Conservation (phyloP, 2,888 invertebrate species). For the Drymonia ruficornis region DNA sequence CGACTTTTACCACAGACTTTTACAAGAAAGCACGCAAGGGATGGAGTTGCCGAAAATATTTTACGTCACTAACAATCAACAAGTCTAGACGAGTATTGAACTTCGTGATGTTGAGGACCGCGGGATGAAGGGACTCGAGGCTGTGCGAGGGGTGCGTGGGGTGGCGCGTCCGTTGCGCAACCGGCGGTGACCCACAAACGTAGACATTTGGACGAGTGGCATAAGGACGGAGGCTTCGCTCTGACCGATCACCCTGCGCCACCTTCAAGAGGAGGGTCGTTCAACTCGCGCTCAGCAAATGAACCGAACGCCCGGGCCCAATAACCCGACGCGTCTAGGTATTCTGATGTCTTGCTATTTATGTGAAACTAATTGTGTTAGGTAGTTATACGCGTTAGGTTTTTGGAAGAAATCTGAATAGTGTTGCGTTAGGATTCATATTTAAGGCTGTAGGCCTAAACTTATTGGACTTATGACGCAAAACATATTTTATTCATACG, state of each 20-base stretch:
- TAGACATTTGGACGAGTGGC: slow-evolving; percentile 59
- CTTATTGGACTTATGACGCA: no score
- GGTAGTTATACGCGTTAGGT: neutral
- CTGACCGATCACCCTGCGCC: slow-evolving; percentile 68
- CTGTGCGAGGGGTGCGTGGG: slow-evolving; percentile 40
- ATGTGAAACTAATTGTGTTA: slow-evolving; percentile 5
- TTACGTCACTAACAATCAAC: slow-evolving; percentile 52
- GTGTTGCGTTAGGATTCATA: neutral
- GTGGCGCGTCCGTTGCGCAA: slow-evolving; percentile 56
- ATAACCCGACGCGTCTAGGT: slow-evolving; percentile 39
- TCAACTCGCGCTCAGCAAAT: slow-evolving; percentile 50
- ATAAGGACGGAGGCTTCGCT: slow-evolving; percentile 65
- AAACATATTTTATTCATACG: no score
- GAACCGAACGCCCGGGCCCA: slow-evolving; percentile 43
- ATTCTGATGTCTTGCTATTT: slow-evolving; percentile 19
- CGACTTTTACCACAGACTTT: no score
- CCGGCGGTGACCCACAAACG: slow-evolving; percentile 60
- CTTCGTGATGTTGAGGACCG: slow-evolving; percentile 41
- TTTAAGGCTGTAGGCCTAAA: no score
- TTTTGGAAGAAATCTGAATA: no score
- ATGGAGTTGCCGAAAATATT: slow-evolving; percentile 18
- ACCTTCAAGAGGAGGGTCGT: slow-evolving; percentile 67
- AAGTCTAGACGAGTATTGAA: slow-evolving; percentile 69
- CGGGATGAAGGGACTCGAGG: slow-evolving; percentile 44
- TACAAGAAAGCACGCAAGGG: neutral